Conservation (phyloP, 2,113 vertebrate genomes). For the Struthidea cinerea region DNA sequence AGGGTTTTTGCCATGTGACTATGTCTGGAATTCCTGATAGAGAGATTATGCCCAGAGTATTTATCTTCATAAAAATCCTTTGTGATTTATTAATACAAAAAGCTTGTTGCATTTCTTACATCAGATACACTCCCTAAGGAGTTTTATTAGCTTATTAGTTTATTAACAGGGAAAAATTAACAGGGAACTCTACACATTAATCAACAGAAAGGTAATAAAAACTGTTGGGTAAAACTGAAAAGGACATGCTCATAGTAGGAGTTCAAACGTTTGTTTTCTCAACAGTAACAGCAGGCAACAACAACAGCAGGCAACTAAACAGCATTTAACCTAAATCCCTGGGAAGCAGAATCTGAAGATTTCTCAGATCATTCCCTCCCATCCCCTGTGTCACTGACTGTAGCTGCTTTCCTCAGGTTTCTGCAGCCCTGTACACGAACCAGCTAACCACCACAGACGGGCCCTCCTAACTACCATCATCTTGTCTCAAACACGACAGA, state of each 20-base stretch:
- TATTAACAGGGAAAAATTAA: background rate
- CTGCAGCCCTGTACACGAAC: background rate
- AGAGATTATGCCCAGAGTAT: background rate
- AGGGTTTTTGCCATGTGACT: background rate
- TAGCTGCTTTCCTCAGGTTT: background rate
- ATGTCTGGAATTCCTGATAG: background rate
- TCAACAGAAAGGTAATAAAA: background rate
- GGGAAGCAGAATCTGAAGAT: background rate
- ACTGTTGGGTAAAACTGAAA: background rate
- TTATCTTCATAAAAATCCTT: background rate
- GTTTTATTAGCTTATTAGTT: background rate
- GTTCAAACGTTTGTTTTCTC: background rate
- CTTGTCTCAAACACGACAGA: background rate
- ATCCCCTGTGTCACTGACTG: background rate
- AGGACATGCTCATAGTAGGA: background rate
- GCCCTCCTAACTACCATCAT: background rate
- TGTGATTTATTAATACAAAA: background rate
- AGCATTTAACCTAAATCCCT: background rate
- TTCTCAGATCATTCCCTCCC: background rate
- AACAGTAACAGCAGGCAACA: background rate
- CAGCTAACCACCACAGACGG: no score
- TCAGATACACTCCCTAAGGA: background rate
- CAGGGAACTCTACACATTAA: background rate
- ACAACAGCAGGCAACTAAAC: background rate
- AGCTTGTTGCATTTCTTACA: background rate